Evolutionary conservation across 2,888 invertebrate genomes (phyloP), one percentile per base, ranked within the genome.

Genomic region (Seladonia tumulorum): DNA sequence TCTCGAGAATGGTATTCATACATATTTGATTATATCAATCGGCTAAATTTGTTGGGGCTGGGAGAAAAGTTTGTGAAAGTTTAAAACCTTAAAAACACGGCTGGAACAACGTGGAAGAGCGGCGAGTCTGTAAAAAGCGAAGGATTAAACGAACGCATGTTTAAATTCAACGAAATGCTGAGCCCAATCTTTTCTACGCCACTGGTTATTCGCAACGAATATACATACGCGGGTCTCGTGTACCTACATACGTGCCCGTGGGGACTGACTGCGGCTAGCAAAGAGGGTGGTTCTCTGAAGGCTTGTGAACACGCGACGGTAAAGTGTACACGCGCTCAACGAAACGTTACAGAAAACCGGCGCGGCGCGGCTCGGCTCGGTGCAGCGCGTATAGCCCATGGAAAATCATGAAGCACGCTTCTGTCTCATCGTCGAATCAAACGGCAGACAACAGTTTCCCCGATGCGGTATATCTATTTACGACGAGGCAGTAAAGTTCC

Each of bases 321-420:
- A 22, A 66, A 77, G 49, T 75, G 35, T 68, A 73, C 47, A 70
- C 25, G 68, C 49, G 53, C 47, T 49, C 35, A 74, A 45, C 22
- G 35, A 10, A 45, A 72, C 49, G 76, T 74, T 68, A 68, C 29
- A 45, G 80, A 53, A 68, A 60, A 73, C 68, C 49, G 42, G 10
- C 68, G 29, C 5, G 29, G 29, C 16, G 14, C 25, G 25, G 25
- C 60, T 60, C 63, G 7, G 29, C 18, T 63, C 63, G 29, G 63
- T 8, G 29, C 63, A 29, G 18, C 63, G 18, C 7, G 45, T 60
- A 42, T 66, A 71, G 57, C 29, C 71, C 12, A 49, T 72, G 72
- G 68, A 86, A 82, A 86, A 82, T 80, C 82, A 75, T 39, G 81
- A 76, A 76, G 77, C 75, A 66, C 53, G 35, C 39, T 81, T 63